Base-by-base conservation (phyloP, 2,888 invertebrate species). In the Apamea anceps region DNA sequence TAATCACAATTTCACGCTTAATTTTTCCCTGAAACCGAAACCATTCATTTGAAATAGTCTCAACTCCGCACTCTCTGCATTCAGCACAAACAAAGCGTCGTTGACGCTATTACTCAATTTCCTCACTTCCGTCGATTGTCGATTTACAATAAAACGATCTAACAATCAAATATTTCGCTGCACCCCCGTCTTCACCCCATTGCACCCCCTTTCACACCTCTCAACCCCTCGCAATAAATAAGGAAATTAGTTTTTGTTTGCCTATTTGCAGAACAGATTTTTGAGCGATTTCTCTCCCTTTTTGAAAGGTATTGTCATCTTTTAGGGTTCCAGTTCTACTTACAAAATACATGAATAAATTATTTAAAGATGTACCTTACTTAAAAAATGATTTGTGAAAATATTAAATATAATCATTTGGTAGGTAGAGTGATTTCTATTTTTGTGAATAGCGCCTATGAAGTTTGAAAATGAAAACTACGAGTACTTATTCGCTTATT, bases 71-170 rank as follows among this genome's bases (percentile, higher is more conserved):
- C 62, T 68, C 0, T 79, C 3, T 25, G 78, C 25, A 62, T 18
- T 12, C 25, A 7, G 37, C 60, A 80, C 87, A 91, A 92, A 93
- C 93, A 93, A 90, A 89, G 86, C 90, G 84, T 90, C 83, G 89
- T 88, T 88, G 87, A 81, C 78, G 89, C 93, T 92, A 95, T 95
- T 94, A 94, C 95, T 94, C 95, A 95, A 95, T 95, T 95, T 95
- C 95, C 95, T 92, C 91, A 89, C 92, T 91, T 91, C 92, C 89
- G 90, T 74, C 84, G 91, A 92, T 92, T 91, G 92, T 88, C 92
- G 90, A 92, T 93, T 91, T 93, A 93, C 94, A 94, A 93, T 92
- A 91, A 92, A 94, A 94, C 90, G 90, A 91, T 90, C 91, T 92
- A 93, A 93, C 94, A 94, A 94, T 94, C 93, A 93, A 94, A 94